Evolutionary conservation across 53 echinoderm and acorn worm species (phyloP).

Genomic region (Antedon mediterranea): DNA sequence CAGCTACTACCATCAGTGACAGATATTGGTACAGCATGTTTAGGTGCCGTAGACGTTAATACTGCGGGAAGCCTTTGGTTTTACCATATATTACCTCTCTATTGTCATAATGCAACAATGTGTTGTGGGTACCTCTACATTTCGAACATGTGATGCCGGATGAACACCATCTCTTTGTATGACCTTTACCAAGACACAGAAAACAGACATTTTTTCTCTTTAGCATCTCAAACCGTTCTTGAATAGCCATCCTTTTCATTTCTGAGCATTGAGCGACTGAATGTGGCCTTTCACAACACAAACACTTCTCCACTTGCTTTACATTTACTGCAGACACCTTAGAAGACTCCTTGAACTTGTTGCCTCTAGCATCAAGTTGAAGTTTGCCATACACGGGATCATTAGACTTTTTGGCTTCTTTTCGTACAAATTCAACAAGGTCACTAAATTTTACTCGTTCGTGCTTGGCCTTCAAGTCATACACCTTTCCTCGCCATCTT

Average conservation of each 20-base stretch:
- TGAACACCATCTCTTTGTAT: constrained; percentile 4
- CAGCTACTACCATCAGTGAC: constrained; percentile 1
- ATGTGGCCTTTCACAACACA: no score
- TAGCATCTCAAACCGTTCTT: constrained; percentile 14
- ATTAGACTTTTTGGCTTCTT: constrained; percentile 23
- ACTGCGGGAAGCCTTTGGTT: no score
- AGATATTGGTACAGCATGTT: no score
- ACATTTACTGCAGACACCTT: background rate
- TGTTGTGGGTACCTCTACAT: constrained; percentile 25
- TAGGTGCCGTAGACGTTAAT: no score
- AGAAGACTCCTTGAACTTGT: background rate
- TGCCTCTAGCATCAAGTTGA: background rate
- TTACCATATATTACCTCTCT: no score
- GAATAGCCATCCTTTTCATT: background rate
- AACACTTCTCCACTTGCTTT: background rate
- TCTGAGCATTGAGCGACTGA: background rate
- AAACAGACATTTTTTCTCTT: constrained; percentile 23
- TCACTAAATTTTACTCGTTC: constrained; percentile 15
- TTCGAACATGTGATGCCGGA: constrained; percentile 6
- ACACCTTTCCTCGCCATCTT: constrained; percentile 31
- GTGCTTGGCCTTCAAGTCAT: constrained; percentile 9
- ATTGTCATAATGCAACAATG: constrained; percentile 12
- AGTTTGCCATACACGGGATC: constrained; percentile 32
- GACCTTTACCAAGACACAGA: constrained; percentile 24
- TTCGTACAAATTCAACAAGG: constrained; percentile 30